Evolutionary conservation across 92 coral and sea anemone species (phyloP).

Genomic region (Scolanthus callimorphus): DNA sequence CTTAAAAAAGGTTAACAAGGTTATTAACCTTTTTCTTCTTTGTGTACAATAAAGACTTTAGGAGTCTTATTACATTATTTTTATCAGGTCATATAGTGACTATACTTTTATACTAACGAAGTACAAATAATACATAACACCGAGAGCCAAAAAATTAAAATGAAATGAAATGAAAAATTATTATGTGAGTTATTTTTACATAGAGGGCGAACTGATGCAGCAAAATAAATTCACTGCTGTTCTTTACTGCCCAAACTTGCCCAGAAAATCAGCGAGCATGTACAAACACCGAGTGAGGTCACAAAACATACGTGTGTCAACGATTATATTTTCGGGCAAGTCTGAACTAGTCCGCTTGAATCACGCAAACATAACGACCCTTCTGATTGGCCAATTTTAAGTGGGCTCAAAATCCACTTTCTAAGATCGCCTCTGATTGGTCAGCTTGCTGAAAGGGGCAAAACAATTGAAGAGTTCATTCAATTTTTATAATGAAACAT

Average conservation of each 20-base stretch:
- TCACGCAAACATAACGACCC: constrained; percentile 4
- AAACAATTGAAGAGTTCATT: constrained; percentile 15
- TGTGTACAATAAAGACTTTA: no score
- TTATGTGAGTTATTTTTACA: no score
- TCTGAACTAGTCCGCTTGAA: constrained; percentile 8
- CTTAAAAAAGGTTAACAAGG: no score
- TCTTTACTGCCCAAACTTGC: constrained; percentile 9
- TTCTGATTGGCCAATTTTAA: constrained; percentile 14
- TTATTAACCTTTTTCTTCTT: no score
- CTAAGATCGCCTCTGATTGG: constrained; percentile 18
- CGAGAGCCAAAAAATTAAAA: no score
- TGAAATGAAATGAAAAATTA: no score
- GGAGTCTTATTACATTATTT: no score
- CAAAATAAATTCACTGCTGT: no score
- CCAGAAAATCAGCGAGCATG: neutral
- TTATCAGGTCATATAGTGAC: no score
- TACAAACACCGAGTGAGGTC: neutral
- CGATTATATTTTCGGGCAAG: constrained; percentile 17
- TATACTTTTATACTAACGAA: no score
- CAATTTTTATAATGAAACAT: constrained; percentile 7
- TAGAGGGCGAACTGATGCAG: no score
- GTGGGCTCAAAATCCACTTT: neutral
- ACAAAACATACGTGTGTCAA: neutral
- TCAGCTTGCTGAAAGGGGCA: constrained; percentile 3
- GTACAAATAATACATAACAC: no score